Conservation (phyloP, 2,888 invertebrate species). For the Hirtodrosophila cameraria region DNA sequence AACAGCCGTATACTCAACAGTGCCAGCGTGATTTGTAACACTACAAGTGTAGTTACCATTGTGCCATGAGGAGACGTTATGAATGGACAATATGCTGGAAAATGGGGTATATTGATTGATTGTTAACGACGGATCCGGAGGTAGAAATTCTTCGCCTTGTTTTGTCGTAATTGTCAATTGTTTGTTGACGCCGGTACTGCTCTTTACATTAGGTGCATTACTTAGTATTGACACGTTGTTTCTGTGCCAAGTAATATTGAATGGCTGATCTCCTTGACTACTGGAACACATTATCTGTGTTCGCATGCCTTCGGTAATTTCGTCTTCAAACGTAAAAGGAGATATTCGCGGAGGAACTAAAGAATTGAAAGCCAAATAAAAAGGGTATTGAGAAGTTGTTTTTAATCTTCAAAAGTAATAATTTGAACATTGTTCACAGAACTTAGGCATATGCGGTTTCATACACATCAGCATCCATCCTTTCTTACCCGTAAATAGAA, state of each 20-base stretch:
- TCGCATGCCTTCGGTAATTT: constrained; percentile 91
- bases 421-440: constrained; percentile 1
- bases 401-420: not conserved
- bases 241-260: constrained; percentile 86
- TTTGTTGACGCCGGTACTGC: constrained; percentile 52
- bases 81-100: constrained; percentile 85
- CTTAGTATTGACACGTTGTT: constrained; percentile 84
- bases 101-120: constrained; percentile 86
- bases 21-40: constrained; percentile 84
- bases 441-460: not conserved
- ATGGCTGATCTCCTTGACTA: constrained; percentile 86
- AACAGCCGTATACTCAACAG: constrained; percentile 85
- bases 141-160: constrained; percentile 45
- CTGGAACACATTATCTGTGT: constrained; percentile 88
- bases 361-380: constrained; percentile 32
- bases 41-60: constrained; percentile 84
- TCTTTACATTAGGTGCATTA: constrained; percentile 35
- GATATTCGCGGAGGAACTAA: constrained; percentile 91
- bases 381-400: constrained; percentile 17
- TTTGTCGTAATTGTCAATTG: constrained; percentile 14
- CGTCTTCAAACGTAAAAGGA: constrained; percentile 92
- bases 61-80: constrained; percentile 84
- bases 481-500: too few relatives aligned
- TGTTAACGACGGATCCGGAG: constrained; percentile 82
- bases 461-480: not conserved